Evolutionary conservation across 2,888 invertebrate genomes (phyloP).

Genomic region (Drosophila melanocephala): DNA sequence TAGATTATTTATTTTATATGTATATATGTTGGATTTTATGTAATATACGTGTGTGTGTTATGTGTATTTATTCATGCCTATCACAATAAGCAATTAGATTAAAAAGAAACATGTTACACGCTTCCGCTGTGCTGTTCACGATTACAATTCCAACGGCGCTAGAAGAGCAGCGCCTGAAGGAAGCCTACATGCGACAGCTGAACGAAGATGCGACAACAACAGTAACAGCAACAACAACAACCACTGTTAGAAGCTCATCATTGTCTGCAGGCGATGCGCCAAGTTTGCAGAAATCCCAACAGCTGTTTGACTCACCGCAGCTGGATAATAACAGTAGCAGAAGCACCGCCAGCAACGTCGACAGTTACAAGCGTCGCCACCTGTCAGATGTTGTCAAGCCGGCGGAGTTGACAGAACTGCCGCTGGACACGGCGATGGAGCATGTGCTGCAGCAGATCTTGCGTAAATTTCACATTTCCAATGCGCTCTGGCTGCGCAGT

Average conservation of each 20-base stretch:
- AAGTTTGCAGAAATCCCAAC: constrained; percentile 7
- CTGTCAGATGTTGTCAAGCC: constrained; percentile 49
- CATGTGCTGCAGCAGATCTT: constrained; percentile 87
- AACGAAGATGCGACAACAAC: constrained; percentile 18
- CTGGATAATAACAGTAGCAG: neutral
- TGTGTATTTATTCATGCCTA: constrained; percentile 8
- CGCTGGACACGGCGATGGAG: constrained; percentile 80
- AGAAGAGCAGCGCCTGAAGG: constrained; percentile 85
- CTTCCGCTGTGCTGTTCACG: constrained; percentile 87
- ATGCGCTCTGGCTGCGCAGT: constrained; percentile 87
- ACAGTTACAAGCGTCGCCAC: constrained; percentile 26
- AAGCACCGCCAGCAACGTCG: neutral
- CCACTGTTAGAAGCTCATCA: constrained; percentile 15
- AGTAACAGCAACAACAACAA: constrained; percentile 3
- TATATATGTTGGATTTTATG: constrained; percentile 7
- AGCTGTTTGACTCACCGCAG: constrained; percentile 16
- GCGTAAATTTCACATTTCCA: constrained; percentile 86
- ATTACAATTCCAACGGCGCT: constrained; percentile 87
- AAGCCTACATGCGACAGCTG: constrained; percentile 35
- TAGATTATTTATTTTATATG: constrained; percentile 13
- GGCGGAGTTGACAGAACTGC: constrained; percentile 52
- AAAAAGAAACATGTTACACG: constrained; percentile 33
- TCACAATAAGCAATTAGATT: neutral
- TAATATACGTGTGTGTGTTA: constrained; percentile 16
- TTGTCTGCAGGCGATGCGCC: constrained; percentile 11